A percentile compares a stretch with the other conserved stretches of the same genome.
These are phyloP conservation scores for Epinephelus lanceolatus DNA, from an alignment of 2,113 vertebrate genomes.

Conservation along the genomic window DNA sequence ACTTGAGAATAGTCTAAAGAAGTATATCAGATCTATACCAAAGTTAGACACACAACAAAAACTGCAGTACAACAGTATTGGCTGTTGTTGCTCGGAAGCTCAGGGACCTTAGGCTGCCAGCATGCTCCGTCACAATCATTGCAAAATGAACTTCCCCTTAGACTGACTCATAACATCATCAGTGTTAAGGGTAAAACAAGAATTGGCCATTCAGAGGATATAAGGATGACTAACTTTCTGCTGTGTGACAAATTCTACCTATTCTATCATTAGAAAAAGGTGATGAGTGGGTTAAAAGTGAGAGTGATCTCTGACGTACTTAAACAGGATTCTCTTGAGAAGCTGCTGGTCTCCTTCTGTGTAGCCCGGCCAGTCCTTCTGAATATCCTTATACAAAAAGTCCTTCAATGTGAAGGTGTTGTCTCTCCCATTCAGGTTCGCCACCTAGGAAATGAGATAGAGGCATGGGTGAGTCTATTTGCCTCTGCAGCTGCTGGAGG, in stretches of 20 bases:
- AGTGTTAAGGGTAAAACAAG: neutral
- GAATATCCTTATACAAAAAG: slow-evolving; percentile 92
- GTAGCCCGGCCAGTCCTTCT: slow-evolving; percentile 98
- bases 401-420: slow-evolving; percentile 95
- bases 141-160: neutral
- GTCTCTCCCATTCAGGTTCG: slow-evolving; percentile 91
- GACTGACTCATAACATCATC: neutral
- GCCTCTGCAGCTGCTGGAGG: neutral
- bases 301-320: slow-evolving; percentile 80
- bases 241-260: neutral
- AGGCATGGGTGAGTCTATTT: neutral
- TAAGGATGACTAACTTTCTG: neutral
- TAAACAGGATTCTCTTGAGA: slow-evolving; percentile 92
- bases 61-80: neutral
- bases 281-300: neutral
- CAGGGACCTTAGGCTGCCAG: neutral
- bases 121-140: neutral
- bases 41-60: neutral
- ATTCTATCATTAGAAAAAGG: neutral
- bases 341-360: slow-evolving; percentile 95
- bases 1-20: neutral
- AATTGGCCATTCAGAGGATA: neutral
- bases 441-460: slow-evolving; percentile 86
- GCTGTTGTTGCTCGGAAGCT: neutral
- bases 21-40: neutral